These are phyloP conservation scores for Catocala sponsa DNA, from an alignment of 2,888 invertebrate genomes.

Conservation along the genomic window DNA sequence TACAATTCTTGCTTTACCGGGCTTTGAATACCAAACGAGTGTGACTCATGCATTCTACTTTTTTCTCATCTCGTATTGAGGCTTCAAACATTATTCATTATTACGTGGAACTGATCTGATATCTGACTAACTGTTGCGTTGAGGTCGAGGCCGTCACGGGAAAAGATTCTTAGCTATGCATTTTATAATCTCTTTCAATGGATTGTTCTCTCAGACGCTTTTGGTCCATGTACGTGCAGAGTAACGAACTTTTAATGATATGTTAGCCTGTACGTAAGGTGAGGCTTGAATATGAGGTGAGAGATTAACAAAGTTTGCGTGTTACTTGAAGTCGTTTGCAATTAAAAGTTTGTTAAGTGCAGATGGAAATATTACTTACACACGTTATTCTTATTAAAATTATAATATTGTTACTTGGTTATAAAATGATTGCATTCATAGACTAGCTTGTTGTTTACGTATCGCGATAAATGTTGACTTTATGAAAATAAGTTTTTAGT, in stretches of 20 bases:
- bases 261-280: background rate
- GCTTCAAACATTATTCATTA: conserved; percentile 66
- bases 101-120: conserved; percentile 70
- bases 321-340: background rate
- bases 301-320: background rate
- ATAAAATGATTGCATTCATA: too few relatives aligned
- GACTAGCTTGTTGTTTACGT: too few relatives aligned
- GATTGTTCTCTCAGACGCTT: conserved; percentile 54
- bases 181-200: conserved; percentile 56
- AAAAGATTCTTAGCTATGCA: conserved; percentile 76
- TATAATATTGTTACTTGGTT: too few relatives aligned
- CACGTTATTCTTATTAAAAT: too few relatives aligned
- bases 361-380: too few relatives aligned
- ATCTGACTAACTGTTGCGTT: conserved; percentile 61
- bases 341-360: too few relatives aligned
- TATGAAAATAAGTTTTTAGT: too few relatives aligned
- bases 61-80: conserved; percentile 44
- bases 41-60: conserved; percentile 53
- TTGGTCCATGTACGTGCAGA: conserved; percentile 25
- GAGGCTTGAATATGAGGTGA: background rate
- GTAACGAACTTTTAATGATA: conserved; percentile 25
- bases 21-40: conserved; percentile 10
- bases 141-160: conserved; percentile 83
- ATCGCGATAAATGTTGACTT: too few relatives aligned
- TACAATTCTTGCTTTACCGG: background rate